Conservation (phyloP, 2,797 vertebrate species). For the Tachyglossus aculeatus region DNA sequence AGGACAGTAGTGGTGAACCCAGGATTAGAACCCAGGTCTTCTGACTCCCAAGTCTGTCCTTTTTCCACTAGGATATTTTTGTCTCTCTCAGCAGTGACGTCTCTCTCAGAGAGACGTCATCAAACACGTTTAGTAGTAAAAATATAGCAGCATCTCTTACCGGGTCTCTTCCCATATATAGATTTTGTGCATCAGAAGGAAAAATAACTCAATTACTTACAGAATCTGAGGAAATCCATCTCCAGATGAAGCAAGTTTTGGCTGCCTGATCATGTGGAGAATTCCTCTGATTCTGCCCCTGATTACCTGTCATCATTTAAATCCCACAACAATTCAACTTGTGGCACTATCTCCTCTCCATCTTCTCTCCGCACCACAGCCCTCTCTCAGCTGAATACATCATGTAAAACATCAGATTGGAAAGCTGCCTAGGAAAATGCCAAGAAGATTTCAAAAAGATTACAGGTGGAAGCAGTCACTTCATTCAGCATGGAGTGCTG, state of each 20-base stretch:
- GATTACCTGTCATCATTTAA: fast-evolving
- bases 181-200: too few species aligned
- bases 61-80: neutral
- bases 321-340: neutral
- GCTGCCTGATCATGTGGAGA: neutral
- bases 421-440: neutral
- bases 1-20: neutral
- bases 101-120: neutral
- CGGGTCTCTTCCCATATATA: neutral
- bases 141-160: neutral
- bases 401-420: neutral
- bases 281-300: neutral
- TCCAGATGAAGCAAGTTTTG: too few species aligned
- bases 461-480: neutral
- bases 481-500: neutral
- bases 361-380: neutral
- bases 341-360: neutral
- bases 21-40: neutral
- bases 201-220: too few species aligned
- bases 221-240: too few species aligned
- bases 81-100: neutral
- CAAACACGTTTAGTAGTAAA: neutral
- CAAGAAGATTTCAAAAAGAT: neutral
- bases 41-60: neutral
- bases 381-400: neutral